Base-by-base conservation (phyloP, 2,888 invertebrate species). In the Watsonalla cultraria region DNA sequence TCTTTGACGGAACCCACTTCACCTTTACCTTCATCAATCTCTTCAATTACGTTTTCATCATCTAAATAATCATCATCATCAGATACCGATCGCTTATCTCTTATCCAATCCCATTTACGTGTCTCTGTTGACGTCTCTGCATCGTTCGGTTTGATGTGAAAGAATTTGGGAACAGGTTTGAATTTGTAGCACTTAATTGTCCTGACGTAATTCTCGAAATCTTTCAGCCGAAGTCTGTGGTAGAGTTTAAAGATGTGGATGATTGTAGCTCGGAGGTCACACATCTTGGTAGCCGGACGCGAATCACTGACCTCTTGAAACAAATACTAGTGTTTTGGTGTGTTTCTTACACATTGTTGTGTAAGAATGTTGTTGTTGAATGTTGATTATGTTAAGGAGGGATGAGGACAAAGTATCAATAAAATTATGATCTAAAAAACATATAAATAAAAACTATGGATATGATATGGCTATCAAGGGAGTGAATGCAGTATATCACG, bases 221-320 rank as follows among this genome's bases (percentile, higher is more conserved):
- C 51, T 0, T 55, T 39, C 33, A 47, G 39, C 0, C 63, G 33
- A 47, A 78, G 15, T 4, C 48, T 53, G 0, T 52, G 54, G n/a
- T 70, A 65, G 0, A 65, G 50, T 0, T 58, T 54, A 6, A 62
- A 14, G 9, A 80, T 57, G 46, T 74, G 66, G 5, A 68, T 55
- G 48, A 61, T 59, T 0, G 82, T 82, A 5, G 74, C 72, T 51
- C 69, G 59, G 33, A 84, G 60, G 59, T 84, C 78, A 54, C 84
- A 84, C 5, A 82, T 51, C 46, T 62, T 42, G 42, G 42, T 11
- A 42, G 11, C 42, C 9, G 42, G 42, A 42, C 55, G 60, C 15
- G 60, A 11, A 46, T 76, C 73, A 70, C 65, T 60, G 64, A 71
- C 73, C 83, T 86, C 85, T 86, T 84, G 83, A 82, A 82, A 74